A percentile compares a stretch with the other conserved stretches of the same genome.
These are phyloP conservation scores for Triops cancriformis DNA, from an alignment of 1,140 invertebrate genomes.

Conservation along the genomic window DNA sequence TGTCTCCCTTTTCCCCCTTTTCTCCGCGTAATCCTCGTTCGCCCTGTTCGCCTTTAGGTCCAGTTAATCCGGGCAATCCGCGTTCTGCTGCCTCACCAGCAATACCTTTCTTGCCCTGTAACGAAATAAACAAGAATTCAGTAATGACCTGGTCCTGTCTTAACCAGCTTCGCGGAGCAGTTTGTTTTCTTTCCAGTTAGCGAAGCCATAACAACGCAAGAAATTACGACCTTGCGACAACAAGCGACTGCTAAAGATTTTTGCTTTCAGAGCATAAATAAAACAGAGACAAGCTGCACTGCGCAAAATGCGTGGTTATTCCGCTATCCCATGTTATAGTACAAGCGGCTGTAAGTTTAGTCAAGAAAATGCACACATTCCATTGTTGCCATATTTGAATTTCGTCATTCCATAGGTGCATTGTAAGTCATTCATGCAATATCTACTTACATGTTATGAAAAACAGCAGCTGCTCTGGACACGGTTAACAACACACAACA, in stretches of 20 bases:
- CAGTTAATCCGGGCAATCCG: constrained; percentile 43
- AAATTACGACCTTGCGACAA: background rate
- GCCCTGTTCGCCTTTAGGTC: constrained; percentile 44
- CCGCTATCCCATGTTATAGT: background rate
- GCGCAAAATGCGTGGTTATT: background rate
- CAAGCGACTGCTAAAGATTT: background rate
- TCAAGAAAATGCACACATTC: background rate
- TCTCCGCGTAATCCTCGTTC: constrained; percentile 41
- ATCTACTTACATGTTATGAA: constrained; percentile 1
- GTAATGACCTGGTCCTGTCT: background rate
- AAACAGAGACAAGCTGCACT: background rate
- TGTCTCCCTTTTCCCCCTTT: constrained; percentile 42
- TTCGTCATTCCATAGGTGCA: background rate
- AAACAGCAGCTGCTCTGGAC: background rate
- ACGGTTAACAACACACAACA: background rate
- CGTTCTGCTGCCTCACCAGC: constrained; percentile 41
- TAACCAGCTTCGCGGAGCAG: background rate
- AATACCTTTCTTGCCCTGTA: constrained; percentile 34
- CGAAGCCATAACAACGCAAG: constrained; percentile 3
- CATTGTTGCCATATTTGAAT: background rate
- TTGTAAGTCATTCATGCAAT: background rate
- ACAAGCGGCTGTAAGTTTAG: background rate
- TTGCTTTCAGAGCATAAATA: background rate
- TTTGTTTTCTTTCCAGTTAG: background rate
- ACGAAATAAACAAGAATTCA: constrained; percentile 10